Evolutionary conservation across 1,140 invertebrate genomes (phyloP).

Genomic region (Diplogasteroides magnus): DNA sequence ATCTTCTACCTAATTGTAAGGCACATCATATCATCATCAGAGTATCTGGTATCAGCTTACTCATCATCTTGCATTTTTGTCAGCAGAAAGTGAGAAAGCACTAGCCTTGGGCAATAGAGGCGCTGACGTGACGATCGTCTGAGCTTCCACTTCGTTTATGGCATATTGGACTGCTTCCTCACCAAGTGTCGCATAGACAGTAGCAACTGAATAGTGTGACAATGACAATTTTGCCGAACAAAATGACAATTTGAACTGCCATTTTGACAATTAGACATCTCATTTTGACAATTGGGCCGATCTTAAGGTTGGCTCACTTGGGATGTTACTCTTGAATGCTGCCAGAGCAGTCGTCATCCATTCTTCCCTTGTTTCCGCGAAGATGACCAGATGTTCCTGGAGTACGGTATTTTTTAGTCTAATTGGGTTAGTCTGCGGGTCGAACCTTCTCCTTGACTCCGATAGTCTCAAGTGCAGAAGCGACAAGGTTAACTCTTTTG

Average conservation of each 20-base stretch:
- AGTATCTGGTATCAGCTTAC: too few relatives aligned
- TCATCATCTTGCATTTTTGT: too few relatives aligned
- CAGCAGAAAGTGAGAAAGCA: too few relatives aligned
- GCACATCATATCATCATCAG: too few relatives aligned
- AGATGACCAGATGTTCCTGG: too few relatives aligned
- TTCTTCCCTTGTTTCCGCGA: constrained; percentile 91
- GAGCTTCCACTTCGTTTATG: constrained; percentile 91
- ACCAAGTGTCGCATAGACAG: constrained; percentile 90
- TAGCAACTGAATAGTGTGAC: constrained; percentile 76
- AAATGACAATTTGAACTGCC: too few relatives aligned
- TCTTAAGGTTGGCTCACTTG: constrained; percentile 65
- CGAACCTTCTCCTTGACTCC: constrained; percentile 62
- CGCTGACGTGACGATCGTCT: constrained; percentile 50
- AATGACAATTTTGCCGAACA: too few relatives aligned
- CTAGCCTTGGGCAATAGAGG: constrained; percentile 45
- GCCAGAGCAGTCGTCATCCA: constrained; percentile 92
- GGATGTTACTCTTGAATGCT: constrained; percentile 84
- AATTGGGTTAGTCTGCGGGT: too few relatives aligned
- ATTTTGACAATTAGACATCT: not conserved
- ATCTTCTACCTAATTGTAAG: too few relatives aligned
- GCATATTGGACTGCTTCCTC: constrained; percentile 91
- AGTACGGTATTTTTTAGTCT: too few relatives aligned
- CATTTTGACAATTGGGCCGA: not conserved
- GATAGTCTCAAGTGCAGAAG: constrained; percentile 67
- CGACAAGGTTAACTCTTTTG: constrained; percentile 69